Evolutionary conservation across 1,140 invertebrate genomes (phyloP).

Genomic region (Drosophila lowei): DNA sequence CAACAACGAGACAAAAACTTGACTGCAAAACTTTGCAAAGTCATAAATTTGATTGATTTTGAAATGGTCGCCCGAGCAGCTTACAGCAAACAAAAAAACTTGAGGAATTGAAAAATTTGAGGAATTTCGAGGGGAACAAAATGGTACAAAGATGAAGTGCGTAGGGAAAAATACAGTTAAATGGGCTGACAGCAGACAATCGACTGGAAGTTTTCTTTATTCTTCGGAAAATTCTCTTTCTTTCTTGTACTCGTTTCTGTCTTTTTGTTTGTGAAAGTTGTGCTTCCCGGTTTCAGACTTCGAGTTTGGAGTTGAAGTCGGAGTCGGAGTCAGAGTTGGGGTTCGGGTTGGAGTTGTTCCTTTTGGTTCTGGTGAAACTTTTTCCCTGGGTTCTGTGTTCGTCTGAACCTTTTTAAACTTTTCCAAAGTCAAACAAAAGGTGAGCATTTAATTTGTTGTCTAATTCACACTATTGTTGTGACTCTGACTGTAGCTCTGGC

Average conservation of each 20-base stretch:
- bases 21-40: slow-evolving; percentile 55
- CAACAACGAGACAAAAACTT: slow-evolving; percentile 35
- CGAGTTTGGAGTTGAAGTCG: slow-evolving; percentile 1
- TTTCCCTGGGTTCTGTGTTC: slow-evolving; percentile 10
- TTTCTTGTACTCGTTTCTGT: slow-evolving; percentile 18
- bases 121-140: background rate
- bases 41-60: slow-evolving; percentile 64
- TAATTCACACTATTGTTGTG: slow-evolving; percentile 55
- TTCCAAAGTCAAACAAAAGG: slow-evolving; percentile 49
- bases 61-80: slow-evolving; percentile 52
- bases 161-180: slow-evolving; percentile 52
- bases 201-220: slow-evolving; percentile 50
- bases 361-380: slow-evolving; percentile 45
- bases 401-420: slow-evolving; percentile 33
- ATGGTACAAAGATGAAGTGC: slow-evolving; percentile 49
- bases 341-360: slow-evolving; percentile 20
- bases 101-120: slow-evolving; percentile 38
- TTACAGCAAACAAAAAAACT: slow-evolving; percentile 16
- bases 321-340: background rate
- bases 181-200: slow-evolving; percentile 42
- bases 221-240: slow-evolving; percentile 47
- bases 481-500: background rate
- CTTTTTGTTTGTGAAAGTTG: slow-evolving; percentile 47
- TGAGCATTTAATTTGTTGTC: slow-evolving; percentile 43
- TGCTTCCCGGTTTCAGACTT: slow-evolving; percentile 23